Evolutionary conservation across 1,140 invertebrate species (phyloP).

Genomic region (Pachypsylla venusta): DNA sequence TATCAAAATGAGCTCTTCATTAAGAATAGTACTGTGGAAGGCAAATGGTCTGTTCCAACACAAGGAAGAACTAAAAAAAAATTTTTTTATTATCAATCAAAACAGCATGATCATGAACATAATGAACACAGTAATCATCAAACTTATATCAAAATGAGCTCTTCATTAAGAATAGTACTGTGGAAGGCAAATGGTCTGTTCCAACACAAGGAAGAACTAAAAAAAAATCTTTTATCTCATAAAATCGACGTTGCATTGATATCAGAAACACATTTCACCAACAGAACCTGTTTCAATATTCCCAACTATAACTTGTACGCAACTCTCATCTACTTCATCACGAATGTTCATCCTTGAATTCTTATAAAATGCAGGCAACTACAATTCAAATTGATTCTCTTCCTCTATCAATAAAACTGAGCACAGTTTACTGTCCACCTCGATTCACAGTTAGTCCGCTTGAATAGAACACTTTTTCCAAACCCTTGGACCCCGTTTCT

Average conservation of each 20-base stretch:
- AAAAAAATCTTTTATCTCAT: slow-evolving; percentile 15
- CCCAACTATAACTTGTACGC: slow-evolving; percentile 18
- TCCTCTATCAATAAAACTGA: slow-evolving; percentile 20
- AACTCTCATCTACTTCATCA: slow-evolving; percentile 20
- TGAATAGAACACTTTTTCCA: slow-evolving; percentile 25
- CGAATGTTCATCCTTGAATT: slow-evolving; percentile 14
- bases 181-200: slow-evolving; percentile 21
- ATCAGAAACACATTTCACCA: slow-evolving; percentile 25
- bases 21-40: slow-evolving; percentile 16
- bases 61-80: no score
- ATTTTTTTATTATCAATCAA: no score
- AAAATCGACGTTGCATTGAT: slow-evolving; percentile 21
- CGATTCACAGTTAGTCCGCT: slow-evolving; percentile 23
- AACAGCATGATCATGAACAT: not conserved
- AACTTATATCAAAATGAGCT: not conserved
- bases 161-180: not conserved
- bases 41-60: slow-evolving; percentile 20
- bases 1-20: slow-evolving; percentile 9
- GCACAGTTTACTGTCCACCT: slow-evolving; percentile 28
- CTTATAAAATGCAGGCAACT: slow-evolving; percentile 23
- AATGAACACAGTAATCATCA: not conserved
- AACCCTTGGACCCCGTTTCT: slow-evolving; percentile 26
- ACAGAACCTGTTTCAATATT: slow-evolving; percentile 19
- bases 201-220: slow-evolving; percentile 18
- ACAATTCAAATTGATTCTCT: slow-evolving; percentile 21